Percentiles rank a stretch among this genome's conserved stretches.
phyloP scores from a whole-genome alignment of 2,797 vertebrate genomes.

The Clarias platycephalus region DNA sequence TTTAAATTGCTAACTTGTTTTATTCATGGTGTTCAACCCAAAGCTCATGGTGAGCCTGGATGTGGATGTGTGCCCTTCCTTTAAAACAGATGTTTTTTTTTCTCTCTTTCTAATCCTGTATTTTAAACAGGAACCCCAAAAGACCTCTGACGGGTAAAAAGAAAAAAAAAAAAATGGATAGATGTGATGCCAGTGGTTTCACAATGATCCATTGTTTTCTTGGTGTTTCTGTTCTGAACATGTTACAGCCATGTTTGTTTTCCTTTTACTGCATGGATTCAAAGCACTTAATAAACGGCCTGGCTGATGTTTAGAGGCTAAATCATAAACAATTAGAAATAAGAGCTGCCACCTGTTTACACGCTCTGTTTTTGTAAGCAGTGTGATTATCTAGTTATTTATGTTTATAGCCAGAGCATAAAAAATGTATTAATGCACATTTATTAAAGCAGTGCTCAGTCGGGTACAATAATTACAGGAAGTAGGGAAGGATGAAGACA shows the following conservation, averaged over 20 bases:
- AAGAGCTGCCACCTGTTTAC: conserved; percentile 57
- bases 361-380: background rate
- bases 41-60: conserved; percentile 38
- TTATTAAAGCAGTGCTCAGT: background rate
- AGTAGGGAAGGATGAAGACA: background rate
- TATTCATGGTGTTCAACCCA: conserved; percentile 15
- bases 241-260: conserved; percentile 32
- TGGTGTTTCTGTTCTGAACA: conserved; percentile 41
- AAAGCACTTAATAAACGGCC: conserved; percentile 24
- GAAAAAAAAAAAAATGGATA: conserved; percentile 23
- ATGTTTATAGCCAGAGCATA: background rate
- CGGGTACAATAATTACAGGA: background rate
- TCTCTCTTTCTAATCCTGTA: conserved; percentile 38
- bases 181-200: conserved; percentile 57
- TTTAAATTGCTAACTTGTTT: background rate
- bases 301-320: conserved; percentile 32
- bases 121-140: conserved; percentile 42
- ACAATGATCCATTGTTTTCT: conserved; percentile 56
- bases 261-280: conserved; percentile 38
- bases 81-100: conserved; percentile 52
- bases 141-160: conserved; percentile 43
- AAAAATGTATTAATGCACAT: background rate
- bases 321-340: conserved; percentile 23
- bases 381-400: background rate
- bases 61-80: conserved; percentile 42